Evolutionary conservation across 2,113 vertebrate species (phyloP), one percentile per base, ranked within the genome.

Genomic region (Poecilia latipinna): DNA sequence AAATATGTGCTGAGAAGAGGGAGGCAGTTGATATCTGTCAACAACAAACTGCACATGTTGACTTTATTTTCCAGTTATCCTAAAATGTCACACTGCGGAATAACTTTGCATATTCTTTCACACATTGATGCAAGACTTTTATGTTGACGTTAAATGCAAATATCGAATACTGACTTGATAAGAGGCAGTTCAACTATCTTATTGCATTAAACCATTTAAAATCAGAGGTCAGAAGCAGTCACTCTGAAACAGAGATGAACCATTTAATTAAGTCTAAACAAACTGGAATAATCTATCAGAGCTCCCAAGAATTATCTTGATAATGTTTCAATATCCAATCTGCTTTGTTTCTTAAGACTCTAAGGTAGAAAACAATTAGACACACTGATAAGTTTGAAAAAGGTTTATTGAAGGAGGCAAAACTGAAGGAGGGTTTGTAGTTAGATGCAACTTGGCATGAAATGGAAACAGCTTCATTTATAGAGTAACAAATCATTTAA

Each of bases 1-100:
- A 54, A 69, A 19, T 57, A 33, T 69, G 87, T 75, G 92, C 68
- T 4, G 89, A 93, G 72, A 90, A 94, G 68, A 93, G 86, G 84
- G 83, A 66, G 22, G n/a, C 51, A 0, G 22, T n/a, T 26, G 51
- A 63, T 31, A 51, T 57, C 64, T 39, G 44, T 63, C 29, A 33
- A 4, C 4, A 24, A 26, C 12, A 68, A 48, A n/a, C 2, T 68
- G 8, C 51, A 31, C 39, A 31, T 0, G 19, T 39, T 22, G 12
- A 33, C 31, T 66, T 61, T 51, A 61, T 62, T 62, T 68, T 63
- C 7, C 15, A 22, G 51, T 60, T 26, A 33, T 74, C 64, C 42
- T 0, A 0, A 65, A 65, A 74, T 57, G 44, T 44, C 37, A 64
- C 57, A 74, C 4, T 37, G 1, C 65, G 26, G 6, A 48, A 29